A percentile compares a stretch with the other conserved stretches of the same genome.
These are phyloP conservation scores for Heliconius eleuchia DNA, from an alignment of 1,140 invertebrate genomes.

Conservation along the genomic window DNA sequence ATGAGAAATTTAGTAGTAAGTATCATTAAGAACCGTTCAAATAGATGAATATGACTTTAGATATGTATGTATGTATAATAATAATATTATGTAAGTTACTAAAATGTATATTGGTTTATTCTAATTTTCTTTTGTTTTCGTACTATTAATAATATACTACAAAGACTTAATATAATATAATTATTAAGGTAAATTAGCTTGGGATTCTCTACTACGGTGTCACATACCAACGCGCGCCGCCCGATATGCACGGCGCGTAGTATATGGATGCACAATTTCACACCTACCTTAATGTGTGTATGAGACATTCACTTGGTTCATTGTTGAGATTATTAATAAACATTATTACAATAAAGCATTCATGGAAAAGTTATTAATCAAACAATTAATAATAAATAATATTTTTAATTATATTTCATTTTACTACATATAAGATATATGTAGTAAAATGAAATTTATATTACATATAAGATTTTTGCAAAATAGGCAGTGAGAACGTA, in stretches of 20 bases:
- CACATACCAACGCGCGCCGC: neutral
- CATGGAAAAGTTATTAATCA: neutral
- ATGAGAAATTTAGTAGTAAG: no score
- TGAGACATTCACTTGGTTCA: neutral
- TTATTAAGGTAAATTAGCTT: neutral
- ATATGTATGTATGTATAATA: no score
- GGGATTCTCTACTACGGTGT: neutral
- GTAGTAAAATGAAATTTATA: no score
- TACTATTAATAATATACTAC: no score
- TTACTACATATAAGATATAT: no score
- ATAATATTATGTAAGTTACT: no score
- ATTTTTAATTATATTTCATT: neutral
- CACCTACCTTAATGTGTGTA: neutral
- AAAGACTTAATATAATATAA: neutral
- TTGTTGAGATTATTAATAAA: neutral
- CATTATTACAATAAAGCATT: neutral
- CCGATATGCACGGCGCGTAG: neutral
- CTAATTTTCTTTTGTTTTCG: no score
- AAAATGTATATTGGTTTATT: no score
- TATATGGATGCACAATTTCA: conserved; percentile 2
- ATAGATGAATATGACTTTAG: no score
- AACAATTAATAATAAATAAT: neutral
- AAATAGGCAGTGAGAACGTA: no score
- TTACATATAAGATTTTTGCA: no score
- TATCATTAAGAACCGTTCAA: no score